A percentile compares a stretch with the other conserved stretches of the same genome.
Conservation (phyloP, 37 sponge, comb jelly and placozoan species). For the Agelas oroides region DNA sequence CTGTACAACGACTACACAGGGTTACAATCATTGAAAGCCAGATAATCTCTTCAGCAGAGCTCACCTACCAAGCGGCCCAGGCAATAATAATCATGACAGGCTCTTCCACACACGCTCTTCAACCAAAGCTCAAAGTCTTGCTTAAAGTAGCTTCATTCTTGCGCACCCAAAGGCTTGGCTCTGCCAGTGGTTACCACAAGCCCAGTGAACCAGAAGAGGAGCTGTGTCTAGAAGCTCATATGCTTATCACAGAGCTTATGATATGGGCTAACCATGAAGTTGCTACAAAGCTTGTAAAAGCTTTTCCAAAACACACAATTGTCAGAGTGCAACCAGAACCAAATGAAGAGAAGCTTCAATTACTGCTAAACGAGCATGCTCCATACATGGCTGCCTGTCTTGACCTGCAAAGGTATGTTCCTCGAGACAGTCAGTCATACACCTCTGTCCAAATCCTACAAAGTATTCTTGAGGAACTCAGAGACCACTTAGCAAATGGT, state of each 20-base stretch:
- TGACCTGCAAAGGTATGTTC: not conserved
- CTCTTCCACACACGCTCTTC: not conserved
- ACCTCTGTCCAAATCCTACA: not conserved
- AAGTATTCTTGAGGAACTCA: not conserved
- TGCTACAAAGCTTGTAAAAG: constrained; percentile 24
- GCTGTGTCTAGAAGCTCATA: constrained; percentile 32
- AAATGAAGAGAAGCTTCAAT: constrained; percentile 8
- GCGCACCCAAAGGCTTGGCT: constrained; percentile 29
- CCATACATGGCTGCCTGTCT: not conserved
- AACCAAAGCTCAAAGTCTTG: constrained; percentile 13
- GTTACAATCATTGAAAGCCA: not conserved
- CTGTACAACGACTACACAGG: not conserved
- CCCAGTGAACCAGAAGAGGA: constrained; percentile 9
- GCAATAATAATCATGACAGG: constrained; percentile 6
- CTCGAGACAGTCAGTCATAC: not conserved
- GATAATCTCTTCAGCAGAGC: not conserved
- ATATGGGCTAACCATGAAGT: constrained; percentile 56
- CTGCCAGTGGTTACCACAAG: not conserved
- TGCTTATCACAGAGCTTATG: constrained; percentile 62
- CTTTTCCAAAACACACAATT: constrained; percentile 1
- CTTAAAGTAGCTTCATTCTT: constrained; percentile 38
- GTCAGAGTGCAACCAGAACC: constrained; percentile 33
- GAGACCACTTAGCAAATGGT: not conserved
- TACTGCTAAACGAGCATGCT: not conserved
- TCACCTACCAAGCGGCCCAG: constrained; percentile 38